Conservation (phyloP, 2,888 invertebrate genomes). For the Nymphalis c-album region DNA sequence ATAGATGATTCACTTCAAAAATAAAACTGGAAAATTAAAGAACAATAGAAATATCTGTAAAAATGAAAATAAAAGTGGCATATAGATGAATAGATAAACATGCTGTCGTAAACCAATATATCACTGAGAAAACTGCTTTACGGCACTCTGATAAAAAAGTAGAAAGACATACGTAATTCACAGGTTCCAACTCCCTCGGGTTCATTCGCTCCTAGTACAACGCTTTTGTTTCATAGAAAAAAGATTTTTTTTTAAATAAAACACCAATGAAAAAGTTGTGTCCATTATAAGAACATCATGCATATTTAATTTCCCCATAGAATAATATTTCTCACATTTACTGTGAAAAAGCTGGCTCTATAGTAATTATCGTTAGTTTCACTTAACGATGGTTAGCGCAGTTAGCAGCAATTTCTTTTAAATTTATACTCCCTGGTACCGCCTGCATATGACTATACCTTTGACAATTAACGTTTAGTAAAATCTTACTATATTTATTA, state of each 20-base stretch:
- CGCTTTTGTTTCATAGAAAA: background rate
- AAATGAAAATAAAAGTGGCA: too few species aligned
- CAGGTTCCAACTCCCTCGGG: background rate
- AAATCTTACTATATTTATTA: slow-evolving; percentile 3
- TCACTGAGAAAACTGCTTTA: too few species aligned
- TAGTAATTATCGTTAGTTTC: slow-evolving; percentile 20
- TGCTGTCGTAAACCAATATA: too few species aligned
- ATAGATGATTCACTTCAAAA: too few species aligned
- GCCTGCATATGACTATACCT: slow-evolving; percentile 10
- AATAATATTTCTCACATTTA: slow-evolving; percentile 8
- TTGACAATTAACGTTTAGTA: slow-evolving; percentile 9
- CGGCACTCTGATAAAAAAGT: too few species aligned
- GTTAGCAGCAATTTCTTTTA: slow-evolving; percentile 25
- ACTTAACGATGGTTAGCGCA: slow-evolving; percentile 10
- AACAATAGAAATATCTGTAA: too few species aligned
- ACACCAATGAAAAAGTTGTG: slow-evolving; percentile 6
- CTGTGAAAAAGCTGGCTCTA: background rate
- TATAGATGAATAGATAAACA: too few species aligned
- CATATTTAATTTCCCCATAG: slow-evolving; percentile 10
- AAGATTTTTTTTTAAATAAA: background rate
- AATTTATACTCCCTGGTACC: slow-evolving; percentile 18
- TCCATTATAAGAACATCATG: slow-evolving; percentile 6
- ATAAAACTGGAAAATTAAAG: too few species aligned
- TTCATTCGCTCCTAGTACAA: background rate
- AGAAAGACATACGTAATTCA: too few species aligned